These are phyloP conservation scores for Rotaria sp. DNA, from an alignment of 2,888 invertebrate genomes.

Conservation along the genomic window DNA sequence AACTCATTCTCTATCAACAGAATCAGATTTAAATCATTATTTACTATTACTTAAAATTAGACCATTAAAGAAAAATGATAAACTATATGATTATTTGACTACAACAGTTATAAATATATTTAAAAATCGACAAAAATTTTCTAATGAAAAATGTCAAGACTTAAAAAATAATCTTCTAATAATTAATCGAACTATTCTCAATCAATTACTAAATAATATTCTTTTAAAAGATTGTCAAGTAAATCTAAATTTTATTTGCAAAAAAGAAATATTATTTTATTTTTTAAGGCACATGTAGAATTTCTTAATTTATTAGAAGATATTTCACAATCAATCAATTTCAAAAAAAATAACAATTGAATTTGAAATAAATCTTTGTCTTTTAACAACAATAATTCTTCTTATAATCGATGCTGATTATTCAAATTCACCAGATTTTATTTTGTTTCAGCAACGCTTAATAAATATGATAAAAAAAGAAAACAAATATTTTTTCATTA, in stretches of 20 bases:
- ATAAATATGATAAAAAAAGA: neutral
- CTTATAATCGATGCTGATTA: neutral
- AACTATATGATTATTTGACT: neutral
- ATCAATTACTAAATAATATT: neutral
- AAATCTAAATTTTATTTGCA: no score
- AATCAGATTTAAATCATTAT: neutral
- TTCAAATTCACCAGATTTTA: neutral
- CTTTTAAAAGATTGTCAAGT: neutral
- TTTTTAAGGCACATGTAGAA: neutral
- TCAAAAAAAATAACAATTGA: neutral
- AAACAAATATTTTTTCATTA: neutral
- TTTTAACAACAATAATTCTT: neutral
- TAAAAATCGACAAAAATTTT: neutral
- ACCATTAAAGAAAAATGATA: neutral
- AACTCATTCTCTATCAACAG: neutral
- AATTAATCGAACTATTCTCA: neutral
- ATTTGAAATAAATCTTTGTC: neutral
- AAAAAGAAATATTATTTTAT: no score
- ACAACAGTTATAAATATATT: neutral
- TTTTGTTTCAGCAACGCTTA: neutral
- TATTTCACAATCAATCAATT: neutral
- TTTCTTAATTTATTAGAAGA: neutral
- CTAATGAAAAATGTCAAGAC: neutral
- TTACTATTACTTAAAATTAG: neutral
- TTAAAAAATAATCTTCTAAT: neutral